A percentile compares a stretch with the other conserved stretches of the same genome.
These are phyloP conservation scores for Cheilosia vernalis DNA, from an alignment of 2,888 invertebrate species.

Conservation along the genomic window DNA sequence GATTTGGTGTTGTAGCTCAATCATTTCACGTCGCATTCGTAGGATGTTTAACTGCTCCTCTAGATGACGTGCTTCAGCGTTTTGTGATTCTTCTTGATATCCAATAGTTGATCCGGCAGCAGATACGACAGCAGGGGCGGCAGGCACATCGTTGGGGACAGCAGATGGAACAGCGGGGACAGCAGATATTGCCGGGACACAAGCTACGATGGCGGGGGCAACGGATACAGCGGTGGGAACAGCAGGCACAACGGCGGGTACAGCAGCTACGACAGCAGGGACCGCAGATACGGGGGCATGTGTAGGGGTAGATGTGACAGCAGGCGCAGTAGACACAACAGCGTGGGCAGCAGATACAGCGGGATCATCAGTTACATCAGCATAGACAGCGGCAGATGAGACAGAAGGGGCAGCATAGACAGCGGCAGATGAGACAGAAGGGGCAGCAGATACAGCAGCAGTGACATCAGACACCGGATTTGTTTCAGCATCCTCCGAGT, in stretches of 20 bases:
- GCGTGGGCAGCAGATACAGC: background rate
- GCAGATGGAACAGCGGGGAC: background rate
- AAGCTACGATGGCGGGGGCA: background rate
- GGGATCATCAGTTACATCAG: background rate
- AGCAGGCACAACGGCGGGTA: background rate
- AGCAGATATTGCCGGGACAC: too few species aligned
- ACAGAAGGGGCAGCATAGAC: background rate
- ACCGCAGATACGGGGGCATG: background rate
- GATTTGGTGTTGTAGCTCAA: constrained; percentile 19
- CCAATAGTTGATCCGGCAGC: too few species aligned
- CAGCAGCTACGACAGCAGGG: too few species aligned
- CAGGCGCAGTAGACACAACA: background rate
- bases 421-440: background rate
- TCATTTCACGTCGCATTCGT: constrained; percentile 2
- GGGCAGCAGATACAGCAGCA: too few species aligned
- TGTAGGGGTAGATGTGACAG: background rate
- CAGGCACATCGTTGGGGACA: background rate
- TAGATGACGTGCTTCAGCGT: constrained; percentile 10
- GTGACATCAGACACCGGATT: background rate
- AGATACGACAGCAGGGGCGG: background rate
- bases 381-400: too few species aligned
- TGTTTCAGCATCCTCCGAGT: too few species aligned
- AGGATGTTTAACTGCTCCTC: constrained; percentile 16
- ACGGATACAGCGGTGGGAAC: background rate
- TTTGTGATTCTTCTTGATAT: background rate